These are phyloP conservation scores for Alaudala cheleensis DNA, from an alignment of 2,113 vertebrate genomes.

Conservation along the genomic window DNA sequence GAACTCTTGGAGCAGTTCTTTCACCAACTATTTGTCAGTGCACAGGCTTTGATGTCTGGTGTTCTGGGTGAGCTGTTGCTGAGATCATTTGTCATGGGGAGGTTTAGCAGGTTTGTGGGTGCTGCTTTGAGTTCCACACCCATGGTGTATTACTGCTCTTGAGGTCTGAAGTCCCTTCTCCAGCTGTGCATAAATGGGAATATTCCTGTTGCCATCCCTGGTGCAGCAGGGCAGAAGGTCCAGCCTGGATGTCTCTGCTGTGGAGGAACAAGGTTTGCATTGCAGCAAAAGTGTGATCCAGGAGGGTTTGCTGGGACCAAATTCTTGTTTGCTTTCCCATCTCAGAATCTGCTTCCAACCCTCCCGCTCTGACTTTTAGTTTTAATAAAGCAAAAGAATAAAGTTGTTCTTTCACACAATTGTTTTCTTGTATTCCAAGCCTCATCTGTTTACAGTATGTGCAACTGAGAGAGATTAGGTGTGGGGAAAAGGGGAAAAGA, in stretches of 20 bases:
- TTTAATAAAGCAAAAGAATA: neutral
- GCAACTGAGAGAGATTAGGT: constrained; percentile 6
- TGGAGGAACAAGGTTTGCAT: neutral
- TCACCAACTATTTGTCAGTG: neutral
- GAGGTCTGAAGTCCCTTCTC: neutral
- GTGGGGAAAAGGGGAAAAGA: neutral
- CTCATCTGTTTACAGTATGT: neutral
- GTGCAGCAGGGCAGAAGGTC: neutral
- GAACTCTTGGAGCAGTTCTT: neutral
- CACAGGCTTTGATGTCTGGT: neutral
- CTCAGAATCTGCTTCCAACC: neutral
- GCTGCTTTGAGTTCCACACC: neutral
- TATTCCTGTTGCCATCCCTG: neutral
- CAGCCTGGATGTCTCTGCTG: neutral
- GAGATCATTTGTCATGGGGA: neutral
- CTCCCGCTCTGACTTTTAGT: neutral
- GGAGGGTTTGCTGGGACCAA: neutral
- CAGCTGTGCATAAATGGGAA: neutral
- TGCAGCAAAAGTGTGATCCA: neutral
- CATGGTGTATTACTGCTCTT: neutral
- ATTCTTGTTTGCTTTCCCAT: neutral
- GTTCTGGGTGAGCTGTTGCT: neutral
- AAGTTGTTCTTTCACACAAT: neutral
- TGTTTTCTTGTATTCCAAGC: neutral
- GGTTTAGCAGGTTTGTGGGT: neutral